Evolutionary conservation across 1,140 invertebrate species (phyloP), one percentile per base, ranked within the genome.

Genomic region (Mactra quadrangularis): DNA sequence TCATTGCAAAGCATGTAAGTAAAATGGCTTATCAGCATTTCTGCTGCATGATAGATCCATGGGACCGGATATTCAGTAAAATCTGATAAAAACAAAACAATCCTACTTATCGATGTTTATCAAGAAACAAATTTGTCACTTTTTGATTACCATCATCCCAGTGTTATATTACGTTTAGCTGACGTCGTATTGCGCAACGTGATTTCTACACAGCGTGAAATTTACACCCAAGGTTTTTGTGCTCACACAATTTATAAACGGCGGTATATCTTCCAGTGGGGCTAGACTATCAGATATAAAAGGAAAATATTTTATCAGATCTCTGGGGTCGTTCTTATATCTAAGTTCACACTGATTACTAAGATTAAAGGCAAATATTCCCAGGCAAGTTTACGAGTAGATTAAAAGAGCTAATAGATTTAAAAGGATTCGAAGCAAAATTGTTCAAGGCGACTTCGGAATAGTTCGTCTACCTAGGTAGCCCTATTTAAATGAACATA

Each of bases 321-420:
- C 50, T 72, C 1, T 35, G 70, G 35, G 53, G 55, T 72, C 70
- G 33, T 35, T 38, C 55, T 72, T 55, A 47, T 27, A 3, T 57
- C 33, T 57, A 33, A 57, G 53, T 72, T 57, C n/a, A 29, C n/a
- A 41, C 50, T 55, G 70, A 72, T 72, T 72, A 55, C 52, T 4
- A 72, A 72, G 70, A 72, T 72, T 72, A 72, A 72, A 72, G 38
- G 50, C 25, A 68, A n/a, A 55, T 22, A 55, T 72, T 72, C 70
- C 70, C 70, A 72, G 53, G 53, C 70, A 72, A 52, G 55, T 72
- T 72, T 72, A 72, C 25, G 52, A 35, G 53, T 22, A 41, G 38
- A 35, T 72, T 72, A 47, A 72, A 72, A 55, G 53, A 35, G 53
- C 55, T 72, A 6, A 27, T n/a, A 13, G 70, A 50, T 50, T 72